A percentile compares a stretch with the other conserved stretches of the same genome.
These are phyloP conservation scores for Sipha flava DNA, from an alignment of 1,140 invertebrate species.

Conservation along the genomic window DNA sequence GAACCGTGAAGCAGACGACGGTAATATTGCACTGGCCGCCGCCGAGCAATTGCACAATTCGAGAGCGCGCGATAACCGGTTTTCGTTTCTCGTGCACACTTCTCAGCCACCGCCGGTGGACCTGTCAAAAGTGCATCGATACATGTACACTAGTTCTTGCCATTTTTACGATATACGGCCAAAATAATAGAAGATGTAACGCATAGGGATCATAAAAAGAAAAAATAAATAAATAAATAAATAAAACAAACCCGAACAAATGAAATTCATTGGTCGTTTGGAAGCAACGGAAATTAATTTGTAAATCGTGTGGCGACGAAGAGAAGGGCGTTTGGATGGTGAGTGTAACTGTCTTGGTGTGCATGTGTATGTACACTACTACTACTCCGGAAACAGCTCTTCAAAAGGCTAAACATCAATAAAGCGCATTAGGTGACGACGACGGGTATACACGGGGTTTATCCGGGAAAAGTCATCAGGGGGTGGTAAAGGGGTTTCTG, in stretches of 20 bases:
- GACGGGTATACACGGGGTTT: conserved; percentile 9
- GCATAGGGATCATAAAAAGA: not conserved
- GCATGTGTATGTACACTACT: not conserved
- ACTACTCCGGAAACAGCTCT: conserved; percentile 11
- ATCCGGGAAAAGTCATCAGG: conserved; percentile 25
- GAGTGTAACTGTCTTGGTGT: not conserved
- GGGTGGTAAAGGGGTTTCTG: conserved; percentile 19
- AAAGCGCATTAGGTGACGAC: conserved; percentile 26
- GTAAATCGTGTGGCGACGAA: not conserved
- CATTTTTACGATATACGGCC: not conserved
- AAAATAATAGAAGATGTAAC: not conserved
- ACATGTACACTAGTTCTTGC: not conserved
- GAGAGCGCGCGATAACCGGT: conserved; percentile 11
- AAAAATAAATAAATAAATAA: not conserved
- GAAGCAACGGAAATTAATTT: conserved; percentile 16
- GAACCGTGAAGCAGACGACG: not conserved
- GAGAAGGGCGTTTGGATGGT: not conserved
- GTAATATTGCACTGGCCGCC: conserved; percentile 22
- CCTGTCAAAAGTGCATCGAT: conserved; percentile 15
- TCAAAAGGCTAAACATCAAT: conserved; percentile 29
- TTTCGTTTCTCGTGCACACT: not conserved
- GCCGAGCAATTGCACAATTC: conserved; percentile 13
- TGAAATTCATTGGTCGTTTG: not conserved
- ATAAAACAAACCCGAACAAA: not conserved
- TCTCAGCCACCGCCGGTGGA: not conserved